Conservation (phyloP, 2,797 vertebrate genomes). For the Melanotaenia maccullochi region DNA sequence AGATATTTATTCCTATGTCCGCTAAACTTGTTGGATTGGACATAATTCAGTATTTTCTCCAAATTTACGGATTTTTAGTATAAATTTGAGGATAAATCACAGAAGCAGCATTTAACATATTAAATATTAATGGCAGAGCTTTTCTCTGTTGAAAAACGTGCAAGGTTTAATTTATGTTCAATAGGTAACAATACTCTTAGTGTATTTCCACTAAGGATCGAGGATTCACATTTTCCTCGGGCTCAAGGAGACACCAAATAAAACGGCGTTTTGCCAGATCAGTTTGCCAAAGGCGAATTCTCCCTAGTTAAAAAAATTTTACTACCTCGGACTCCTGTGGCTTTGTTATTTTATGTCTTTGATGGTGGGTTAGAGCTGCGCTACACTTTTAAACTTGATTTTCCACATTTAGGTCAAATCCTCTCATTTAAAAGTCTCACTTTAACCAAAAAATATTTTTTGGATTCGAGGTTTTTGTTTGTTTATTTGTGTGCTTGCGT, state of each 20-base stretch:
- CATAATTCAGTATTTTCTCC: neutral
- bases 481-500: neutral
- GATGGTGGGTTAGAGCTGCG: conserved; percentile 29
- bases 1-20: neutral
- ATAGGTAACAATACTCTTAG: neutral
- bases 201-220: conserved; percentile 32
- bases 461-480: neutral
- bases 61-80: neutral
- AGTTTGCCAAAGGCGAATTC: conserved; percentile 59
- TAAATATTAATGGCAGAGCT: neutral
- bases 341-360: conserved; percentile 55
- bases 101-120: neutral
- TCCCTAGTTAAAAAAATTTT: conserved; percentile 48
- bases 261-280: conserved; percentile 42
- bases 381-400: conserved; percentile 45
- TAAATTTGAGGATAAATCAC: neutral
- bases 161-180: neutral
- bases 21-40: neutral
- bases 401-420: conserved; percentile 18
- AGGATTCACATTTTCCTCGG: conserved; percentile 27
- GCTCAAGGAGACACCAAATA: conserved; percentile 47
- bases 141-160: neutral
- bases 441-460: neutral
- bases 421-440: neutral
- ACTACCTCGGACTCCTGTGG: conserved; percentile 28